A percentile compares a stretch with the other conserved stretches of the same genome.
Evolutionary conservation across 2,888 invertebrate genomes (phyloP).

Genomic region (Yponomeuta plumbellus): DNA sequence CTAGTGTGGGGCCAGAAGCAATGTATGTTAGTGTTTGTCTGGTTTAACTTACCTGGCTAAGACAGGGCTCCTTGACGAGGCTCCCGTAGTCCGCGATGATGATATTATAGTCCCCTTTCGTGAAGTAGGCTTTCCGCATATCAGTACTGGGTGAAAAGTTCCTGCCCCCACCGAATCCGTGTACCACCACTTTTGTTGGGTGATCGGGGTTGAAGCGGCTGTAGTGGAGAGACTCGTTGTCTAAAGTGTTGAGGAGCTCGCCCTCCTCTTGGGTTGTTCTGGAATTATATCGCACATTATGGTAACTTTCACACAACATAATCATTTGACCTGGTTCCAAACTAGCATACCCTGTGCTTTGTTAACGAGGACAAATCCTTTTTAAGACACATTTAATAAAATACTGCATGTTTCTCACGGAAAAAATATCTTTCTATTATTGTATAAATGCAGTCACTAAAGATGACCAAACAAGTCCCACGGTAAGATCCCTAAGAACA

Average conservation of each 20-base stretch:
- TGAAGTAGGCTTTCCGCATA: constrained; percentile 88
- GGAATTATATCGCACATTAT: constrained; percentile 28
- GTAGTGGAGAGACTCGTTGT: constrained; percentile 81
- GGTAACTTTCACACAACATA: no score
- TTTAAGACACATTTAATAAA: no score
- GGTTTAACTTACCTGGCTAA: constrained; percentile 80
- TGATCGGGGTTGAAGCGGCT: constrained; percentile 87
- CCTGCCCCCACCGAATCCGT: constrained; percentile 92
- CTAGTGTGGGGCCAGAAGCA: no score
- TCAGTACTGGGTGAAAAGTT: constrained; percentile 90
- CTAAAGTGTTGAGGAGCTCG: constrained; percentile 82
- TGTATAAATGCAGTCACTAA: no score
- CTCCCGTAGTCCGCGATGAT: constrained; percentile 91
- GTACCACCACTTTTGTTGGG: constrained; percentile 91
- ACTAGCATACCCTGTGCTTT: no score
- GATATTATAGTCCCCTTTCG: constrained; percentile 87
- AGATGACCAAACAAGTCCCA: no score
- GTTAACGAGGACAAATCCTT: no score
- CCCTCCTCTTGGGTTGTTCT: constrained; percentile 86
- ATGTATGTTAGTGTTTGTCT: no score
- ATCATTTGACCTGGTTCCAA: no score
- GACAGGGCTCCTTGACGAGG: constrained; percentile 88
- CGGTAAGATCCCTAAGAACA: no score
- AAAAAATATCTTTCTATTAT: no score
- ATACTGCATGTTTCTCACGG: no score